Base-by-base conservation (phyloP, 2,797 vertebrate genomes). In the Tarsius wallacei region DNA sequence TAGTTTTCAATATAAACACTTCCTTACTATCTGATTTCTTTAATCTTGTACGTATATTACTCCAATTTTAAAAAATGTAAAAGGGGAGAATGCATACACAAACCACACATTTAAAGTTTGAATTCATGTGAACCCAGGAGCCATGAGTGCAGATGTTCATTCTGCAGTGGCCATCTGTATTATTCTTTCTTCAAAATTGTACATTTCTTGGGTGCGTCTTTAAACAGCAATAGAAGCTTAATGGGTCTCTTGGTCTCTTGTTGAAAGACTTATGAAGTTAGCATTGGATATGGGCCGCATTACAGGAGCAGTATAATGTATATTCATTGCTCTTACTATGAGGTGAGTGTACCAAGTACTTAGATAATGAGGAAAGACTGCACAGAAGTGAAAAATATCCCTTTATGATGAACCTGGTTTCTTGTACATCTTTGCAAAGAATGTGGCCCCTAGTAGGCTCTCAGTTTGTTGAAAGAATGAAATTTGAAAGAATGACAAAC, bases 401-500 rank as follows among this genome's bases (percentile, higher is more conserved):
- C 16, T 76, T 13, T 24, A 5, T 12, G 28, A 42, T 47, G 51
- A 5, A 17, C 16, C 87, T 91, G 36, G 47, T 76, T 70, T 42
- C 91, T 36, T 90, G 47, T 31, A 61, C 36, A 26, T 51, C 66
- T 94, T 81, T 82, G 68, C 7, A n/a, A 82, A 92, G 85, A 92
- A 26, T 59, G 19, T 42, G 61, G 33, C 59, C 42, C 68, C 78
- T 55, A 26, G 22, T 22, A 91, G 36, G 66, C 16, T 76, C 47
- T 94, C 57, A 47, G 1, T 53, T 83, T 94, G 26, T 51, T 47
- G 70, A 87, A 70, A 70, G 78, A 70, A 83, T 86, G 57, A 83
- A 86, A 73, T 68, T 61, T 49, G n/a, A 26, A 6, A 61, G 74
- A 31, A 33, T 93, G 71, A 87, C 59, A 53, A 12, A 12, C 6